Evolutionary conservation across 2,113 vertebrate genomes (phyloP), one percentile per base, ranked within the genome.

Genomic region (Calidris pygmaea): DNA sequence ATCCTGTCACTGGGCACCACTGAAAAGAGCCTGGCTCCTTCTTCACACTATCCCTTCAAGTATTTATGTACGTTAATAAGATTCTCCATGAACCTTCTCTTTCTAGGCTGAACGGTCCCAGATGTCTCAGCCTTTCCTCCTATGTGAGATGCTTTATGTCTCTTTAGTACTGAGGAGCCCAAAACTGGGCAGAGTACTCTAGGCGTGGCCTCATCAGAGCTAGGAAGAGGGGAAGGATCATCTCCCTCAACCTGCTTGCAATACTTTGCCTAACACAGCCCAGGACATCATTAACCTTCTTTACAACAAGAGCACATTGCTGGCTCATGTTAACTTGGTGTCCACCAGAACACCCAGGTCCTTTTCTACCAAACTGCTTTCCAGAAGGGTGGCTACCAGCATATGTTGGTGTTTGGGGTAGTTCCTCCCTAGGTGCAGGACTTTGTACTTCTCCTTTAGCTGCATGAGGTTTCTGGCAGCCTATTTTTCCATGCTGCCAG

Each of bases 381-480:
- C 14, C 22, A 60, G 5, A 3, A 60, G 10, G 5, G 7, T 66
- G 20, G 8, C 0, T 4, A 3, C 10, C 15, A 73, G 9, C 3
- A 16, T 14, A 21, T 5, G 4, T 2, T 27, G 8, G 3, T 58
- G 15, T 4, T 20, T 77, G 43, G 1, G 2, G 5, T 59, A 70
- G 6, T 24, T 66, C n/a, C 9, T 82, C 24, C 9, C 8, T 16
- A 21, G 12, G 4, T n/a, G 10, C 10, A 56, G 19, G 15, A 70
- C 39, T 78, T 77, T 23, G 10, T 12, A 21, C 5, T 65, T 59
- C 14, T n/a, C 34, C 24, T 35, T 73, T 58, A 77, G 34, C 5
- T 7, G 4, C 24, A 17, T 30, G 7, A 60, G 5, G 7, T 10
- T 88, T 30, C 34, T 74, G 22, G 12, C 11, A 87, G 20, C 7